Evolutionary conservation across 2,888 invertebrate genomes (phyloP).

Genomic region (Temnothorax ravouxi): DNA sequence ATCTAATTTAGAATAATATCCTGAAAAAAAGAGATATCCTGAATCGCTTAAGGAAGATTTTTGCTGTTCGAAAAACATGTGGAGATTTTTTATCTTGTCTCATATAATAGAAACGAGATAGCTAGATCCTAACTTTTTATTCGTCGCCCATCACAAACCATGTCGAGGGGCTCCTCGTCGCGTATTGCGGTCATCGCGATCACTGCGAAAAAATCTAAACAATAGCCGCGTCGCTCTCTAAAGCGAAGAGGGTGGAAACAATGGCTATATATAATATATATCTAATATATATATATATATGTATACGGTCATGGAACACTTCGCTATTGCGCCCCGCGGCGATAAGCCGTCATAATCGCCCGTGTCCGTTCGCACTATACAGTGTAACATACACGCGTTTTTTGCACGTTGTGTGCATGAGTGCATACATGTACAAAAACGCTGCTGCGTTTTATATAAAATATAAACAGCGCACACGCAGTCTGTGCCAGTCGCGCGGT

Average conservation of each 20-base stretch:
- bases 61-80: background rate
- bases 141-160: conserved; percentile 68
- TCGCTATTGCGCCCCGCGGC: conserved; percentile 74
- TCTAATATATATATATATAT: background rate
- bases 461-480: conserved; percentile 39
- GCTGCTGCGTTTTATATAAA: conserved; percentile 46
- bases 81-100: conserved; percentile 36
- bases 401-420: background rate
- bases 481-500: background rate
- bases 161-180: conserved; percentile 61
- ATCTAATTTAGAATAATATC: conserved; percentile 8
- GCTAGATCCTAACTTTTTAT: conserved; percentile 48
- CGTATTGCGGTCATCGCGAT: conserved; percentile 69
- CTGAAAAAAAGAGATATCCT: background rate
- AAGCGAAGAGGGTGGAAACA: conserved; percentile 66
- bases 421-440: background rate
- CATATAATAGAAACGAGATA: conserved; percentile 10
- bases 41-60: background rate
- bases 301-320: conserved; percentile 50
- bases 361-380: conserved; percentile 49
- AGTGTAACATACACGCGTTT: background rate
- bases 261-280: conserved; percentile 54
- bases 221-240: conserved; percentile 68
- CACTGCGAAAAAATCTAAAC: conserved; percentile 71
- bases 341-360: conserved; percentile 69